Evolutionary conservation across 2,888 invertebrate species (phyloP), one percentile per base, ranked within the genome.

Genomic region (Caenorhabditis wallacei): DNA sequence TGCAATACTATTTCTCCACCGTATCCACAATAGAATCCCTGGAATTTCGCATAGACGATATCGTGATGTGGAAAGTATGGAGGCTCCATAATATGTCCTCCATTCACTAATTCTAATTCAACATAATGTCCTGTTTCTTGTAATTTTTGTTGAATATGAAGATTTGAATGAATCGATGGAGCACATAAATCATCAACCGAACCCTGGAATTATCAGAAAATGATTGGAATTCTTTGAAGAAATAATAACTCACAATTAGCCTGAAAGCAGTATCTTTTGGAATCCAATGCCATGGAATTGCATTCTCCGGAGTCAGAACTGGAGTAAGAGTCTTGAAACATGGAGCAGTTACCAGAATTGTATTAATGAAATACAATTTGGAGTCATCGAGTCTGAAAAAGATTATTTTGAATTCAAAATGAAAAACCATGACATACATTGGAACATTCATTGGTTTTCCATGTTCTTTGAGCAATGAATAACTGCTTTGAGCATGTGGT

Each of bases 21-120:
- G 37, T 84, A 84, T 37, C 82, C 84, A 51, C 84, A 84, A 43
- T 84, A 84, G 69, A 84, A 84, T 54, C 83, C 84, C 71, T 84
- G 84, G 63, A 82, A 80, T 56, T 84, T 84, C 0, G 84, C 84
- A 63, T 82, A 84, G 43, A 84, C 84, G 24, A 84, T 71, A 43
- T 84, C 82, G 48, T 84, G 84, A 53, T 82, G 82, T 22, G 84
- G 84, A 35, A 84, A 84, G 69, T 84, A 84, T 7, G 84, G 84
- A 7, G 84, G 84, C 46, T 84, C 84, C 84, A 84, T 84, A 20
- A 84, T 84, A 37, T 84, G 84, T 16, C 82, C 82, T 30, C 84
- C 84, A 40, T 82, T 84, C 10, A 82, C 69, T 18, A 75, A 68
- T 64, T 84, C 84, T 16, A 84, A 24, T 74, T 79, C 80, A 20